Evolutionary conservation across 1,140 invertebrate genomes (phyloP), one percentile per base, ranked within the genome.

Genomic region (Zaprionus ornatus): DNA sequence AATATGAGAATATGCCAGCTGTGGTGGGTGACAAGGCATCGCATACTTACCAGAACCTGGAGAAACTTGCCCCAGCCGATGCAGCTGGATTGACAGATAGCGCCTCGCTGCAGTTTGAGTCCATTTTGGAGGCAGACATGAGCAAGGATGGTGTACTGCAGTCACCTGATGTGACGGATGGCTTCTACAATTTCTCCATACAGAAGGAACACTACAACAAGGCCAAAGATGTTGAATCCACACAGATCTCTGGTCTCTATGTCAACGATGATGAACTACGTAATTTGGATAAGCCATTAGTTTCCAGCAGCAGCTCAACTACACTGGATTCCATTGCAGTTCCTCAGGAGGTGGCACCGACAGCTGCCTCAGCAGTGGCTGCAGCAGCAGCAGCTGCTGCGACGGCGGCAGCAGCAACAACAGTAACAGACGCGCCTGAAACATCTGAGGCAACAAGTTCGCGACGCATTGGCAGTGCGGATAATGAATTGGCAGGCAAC

Each of bases 171-270:
- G 91, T 93, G 0, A 92, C 91, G 1, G 91, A 93, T 67, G 91
- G 90, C 48, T 93, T 93, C 73, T 92, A 92, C 56, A 91, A 84
- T 57, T 92, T 92, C 29, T 86, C 91, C 42, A 92, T 92, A 68
- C 91, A 92, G 27, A 92, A 92, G 56, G 91, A 92, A n/a, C 80
- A 92, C 40, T 92, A 92, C 61, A 82, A 90, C 74, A 92, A 92
- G 59, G 73, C 66, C 55, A 92, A 87, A 60, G 87, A 86, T 2
- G 79, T 80, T 15, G 86, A 91, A 54, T 50, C 77, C 1, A 56
- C 76, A 2, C 84, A 92, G 63, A 80, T 82, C 1, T 73, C 85
- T 2, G 79, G 85, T 1, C 60, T 91, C 6, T 90, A 91, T 73
- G 90, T 91, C 0, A 91, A 91, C 67, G 91, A 92, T 17, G 91